Base-by-base conservation (phyloP, 2,113 vertebrate genomes). In the Gadus macrocephalus region DNA sequence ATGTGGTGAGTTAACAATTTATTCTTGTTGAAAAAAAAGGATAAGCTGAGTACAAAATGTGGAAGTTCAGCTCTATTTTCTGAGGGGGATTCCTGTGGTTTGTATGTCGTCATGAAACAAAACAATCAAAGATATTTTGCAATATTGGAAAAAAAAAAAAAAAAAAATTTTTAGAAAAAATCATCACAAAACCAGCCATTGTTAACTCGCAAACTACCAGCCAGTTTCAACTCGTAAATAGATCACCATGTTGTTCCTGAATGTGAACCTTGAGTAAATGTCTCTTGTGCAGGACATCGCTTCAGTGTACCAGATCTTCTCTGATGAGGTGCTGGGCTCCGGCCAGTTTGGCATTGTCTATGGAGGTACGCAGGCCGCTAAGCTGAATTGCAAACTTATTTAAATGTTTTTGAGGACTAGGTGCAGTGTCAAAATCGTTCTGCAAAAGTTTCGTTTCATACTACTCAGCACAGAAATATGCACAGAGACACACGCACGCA, bases 301-400 rank as follows among this genome's bases (percentile, higher is more conserved):
- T 83, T 95, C 95, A 0, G 93, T 99, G 67, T 99, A 99, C 88
- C 97, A 99, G 79, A 99, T 99, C 85, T 99, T 99, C 93, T 96
- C 96, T 28, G 97, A 99, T 86, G 97, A 99, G 84, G 97, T 99
- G 69, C 89, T 99, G 85, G 97, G 97, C 70, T 99, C 97, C 15
- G 97, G 97, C 77, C 97, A 99, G 87, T 99, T 99, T 87, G 97
- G 97, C 74, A 96, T 98, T 38, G 97, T 99, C 35, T 98, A 98
- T 78, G 97, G 97, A 94, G 97, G 97, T 98, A 93, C 78, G 87
- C 58, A 9, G 19, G 20, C 0, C n/a, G 17, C 62, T 31, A 25
- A 64, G 1, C 42, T 9, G 12, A 49, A 2, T 49, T 49, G 8
- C 42, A 49, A 49, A 7, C 42, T 49, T 49, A 49, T 49, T 49